These are phyloP conservation scores for Lutraria lutraria DNA, from an alignment of 2,888 invertebrate genomes.

Conservation along the genomic window DNA sequence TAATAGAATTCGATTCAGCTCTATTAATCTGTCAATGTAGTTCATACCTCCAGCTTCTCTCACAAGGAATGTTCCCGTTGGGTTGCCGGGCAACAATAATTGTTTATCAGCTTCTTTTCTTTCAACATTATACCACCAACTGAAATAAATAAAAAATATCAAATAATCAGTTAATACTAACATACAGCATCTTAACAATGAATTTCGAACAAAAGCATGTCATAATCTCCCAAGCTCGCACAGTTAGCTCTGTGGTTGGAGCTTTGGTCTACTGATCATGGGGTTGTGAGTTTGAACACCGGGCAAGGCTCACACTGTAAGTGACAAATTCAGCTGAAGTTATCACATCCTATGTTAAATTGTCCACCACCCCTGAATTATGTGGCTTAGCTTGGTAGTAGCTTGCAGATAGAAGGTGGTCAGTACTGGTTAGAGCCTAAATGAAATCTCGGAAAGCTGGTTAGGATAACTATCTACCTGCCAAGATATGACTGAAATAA, in stretches of 20 bases:
- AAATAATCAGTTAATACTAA: background rate
- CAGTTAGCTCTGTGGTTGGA: background rate
- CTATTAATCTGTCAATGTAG: background rate
- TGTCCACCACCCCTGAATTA: too few relatives aligned
- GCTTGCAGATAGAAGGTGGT: too few relatives aligned
- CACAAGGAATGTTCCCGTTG: conserved; percentile 97
- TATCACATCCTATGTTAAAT: too few relatives aligned
- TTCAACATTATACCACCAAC: conserved; percentile 99
- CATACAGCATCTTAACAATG: background rate
- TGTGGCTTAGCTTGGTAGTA: too few relatives aligned
- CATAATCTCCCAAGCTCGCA: background rate
- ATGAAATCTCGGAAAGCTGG: too few relatives aligned
- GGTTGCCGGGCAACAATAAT: conserved; percentile 95
- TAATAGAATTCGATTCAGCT: background rate
- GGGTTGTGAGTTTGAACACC: too few relatives aligned
- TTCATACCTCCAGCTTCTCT: conserved; percentile 94
- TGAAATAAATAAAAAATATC: conserved; percentile 87
- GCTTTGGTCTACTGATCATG: too few relatives aligned
- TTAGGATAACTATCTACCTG: too few relatives aligned
- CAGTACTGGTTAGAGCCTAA: too few relatives aligned
- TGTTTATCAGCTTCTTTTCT: conserved; percentile 98
- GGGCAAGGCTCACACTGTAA: too few relatives aligned
- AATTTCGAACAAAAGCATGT: background rate
- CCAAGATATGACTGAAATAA: too few relatives aligned
- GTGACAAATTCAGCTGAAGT: too few relatives aligned